phyloP scores from a whole-genome alignment of 2,113 vertebrate species.

The Cisticola juncidis region DNA sequence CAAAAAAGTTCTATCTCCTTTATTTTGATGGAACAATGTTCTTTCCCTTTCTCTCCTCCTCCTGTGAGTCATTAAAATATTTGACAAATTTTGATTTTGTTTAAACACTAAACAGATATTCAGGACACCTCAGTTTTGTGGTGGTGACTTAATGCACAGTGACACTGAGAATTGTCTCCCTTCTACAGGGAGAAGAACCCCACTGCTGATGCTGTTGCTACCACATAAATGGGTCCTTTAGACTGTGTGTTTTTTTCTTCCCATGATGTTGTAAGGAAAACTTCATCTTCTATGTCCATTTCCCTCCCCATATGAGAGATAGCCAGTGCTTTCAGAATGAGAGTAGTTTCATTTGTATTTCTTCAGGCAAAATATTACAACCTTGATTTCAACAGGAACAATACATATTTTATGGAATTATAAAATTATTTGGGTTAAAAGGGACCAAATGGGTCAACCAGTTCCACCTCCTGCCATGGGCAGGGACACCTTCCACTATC shows the following conservation, averaged over 20 bases:
- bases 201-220: accelerated
- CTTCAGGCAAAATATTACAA: neutral
- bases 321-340: neutral
- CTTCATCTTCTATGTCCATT: neutral
- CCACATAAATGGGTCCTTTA: accelerated
- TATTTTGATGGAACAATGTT: accelerated
- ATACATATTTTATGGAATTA: neutral
- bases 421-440: neutral
- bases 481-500: accelerated
- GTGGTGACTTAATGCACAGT: neutral
- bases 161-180: neutral
- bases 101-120: neutral
- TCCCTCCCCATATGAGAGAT: neutral
- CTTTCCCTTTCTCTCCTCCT: neutral
- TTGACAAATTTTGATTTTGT: neutral
- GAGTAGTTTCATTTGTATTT: neutral
- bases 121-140: neutral
- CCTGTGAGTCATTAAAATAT: neutral
- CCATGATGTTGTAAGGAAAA: neutral
- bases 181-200: neutral
- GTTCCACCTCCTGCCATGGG: accelerated
- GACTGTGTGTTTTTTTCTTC: neutral
- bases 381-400: neutral
- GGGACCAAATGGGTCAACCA: no score
- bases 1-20: neutral